Evolutionary conservation across 2,113 vertebrate genomes (phyloP).

Genomic region (Festucalex cinctus): DNA sequence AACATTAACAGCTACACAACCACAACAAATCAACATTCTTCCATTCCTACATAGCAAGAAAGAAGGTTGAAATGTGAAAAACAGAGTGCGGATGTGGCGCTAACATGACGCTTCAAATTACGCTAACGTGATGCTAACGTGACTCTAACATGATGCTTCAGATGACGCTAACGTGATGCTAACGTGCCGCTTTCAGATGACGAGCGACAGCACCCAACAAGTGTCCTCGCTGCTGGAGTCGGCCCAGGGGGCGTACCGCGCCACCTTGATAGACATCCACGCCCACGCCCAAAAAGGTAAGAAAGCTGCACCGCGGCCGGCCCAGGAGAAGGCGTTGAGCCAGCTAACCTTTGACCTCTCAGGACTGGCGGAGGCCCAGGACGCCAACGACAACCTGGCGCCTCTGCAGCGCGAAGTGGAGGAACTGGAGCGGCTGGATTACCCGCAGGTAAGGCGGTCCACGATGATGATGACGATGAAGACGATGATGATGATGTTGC

Average conservation of each 20-base stretch:
- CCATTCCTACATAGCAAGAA: no score
- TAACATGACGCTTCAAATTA: not conserved
- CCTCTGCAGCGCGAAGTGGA: conserved; percentile 64
- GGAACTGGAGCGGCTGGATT: conserved; percentile 68
- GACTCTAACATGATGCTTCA: no score
- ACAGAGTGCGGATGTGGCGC: no score
- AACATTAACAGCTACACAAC: no score
- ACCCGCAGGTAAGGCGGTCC: conserved; percentile 46
- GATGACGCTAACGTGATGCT: not conserved
- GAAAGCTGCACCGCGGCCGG: no score
- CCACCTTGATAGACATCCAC: conserved; percentile 58
- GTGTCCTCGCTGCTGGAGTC: conserved; percentile 64
- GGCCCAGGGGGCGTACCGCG: conserved; percentile 73
- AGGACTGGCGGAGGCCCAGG: conserved; percentile 75
- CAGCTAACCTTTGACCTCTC: not conserved
- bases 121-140: not conserved
- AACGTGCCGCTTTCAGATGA: conserved; percentile 59
- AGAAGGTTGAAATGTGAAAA: no score
- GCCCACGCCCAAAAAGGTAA: conserved; percentile 39
- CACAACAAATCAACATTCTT: no score
- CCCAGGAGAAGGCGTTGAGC: no score
- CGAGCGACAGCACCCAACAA: conserved; percentile 55
- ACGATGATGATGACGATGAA: no score
- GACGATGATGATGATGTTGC: no score
- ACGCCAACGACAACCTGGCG: conserved; percentile 68